Conservation (phyloP, 64 coral and sea anemone species). For the Hydrozoanthus tunicans region DNA sequence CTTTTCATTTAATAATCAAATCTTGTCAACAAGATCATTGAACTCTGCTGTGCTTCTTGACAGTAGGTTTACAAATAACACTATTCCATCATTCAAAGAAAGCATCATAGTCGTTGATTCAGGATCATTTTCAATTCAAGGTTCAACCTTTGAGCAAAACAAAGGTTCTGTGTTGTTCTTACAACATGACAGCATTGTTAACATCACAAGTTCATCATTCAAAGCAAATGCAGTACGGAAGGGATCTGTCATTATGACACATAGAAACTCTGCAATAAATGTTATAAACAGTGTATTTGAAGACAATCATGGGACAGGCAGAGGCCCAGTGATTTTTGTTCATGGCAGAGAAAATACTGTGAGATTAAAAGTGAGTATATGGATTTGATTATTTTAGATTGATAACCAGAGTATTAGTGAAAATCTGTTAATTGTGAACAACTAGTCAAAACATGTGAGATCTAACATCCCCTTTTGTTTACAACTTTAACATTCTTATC, state of each 20-base stretch:
- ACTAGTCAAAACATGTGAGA: no score
- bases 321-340: slow-evolving; percentile 8
- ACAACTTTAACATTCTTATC: no score
- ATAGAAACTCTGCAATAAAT: slow-evolving; percentile 24
- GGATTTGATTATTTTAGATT: background rate
- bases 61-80: slow-evolving; percentile 15
- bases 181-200: background rate
- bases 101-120: slow-evolving; percentile 12
- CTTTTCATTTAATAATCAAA: slow-evolving; percentile 24
- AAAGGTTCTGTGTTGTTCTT: background rate
- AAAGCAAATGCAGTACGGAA: slow-evolving; percentile 1
- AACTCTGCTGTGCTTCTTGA: slow-evolving; percentile 1
- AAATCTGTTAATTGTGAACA: no score
- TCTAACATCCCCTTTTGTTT: no score
- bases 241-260: slow-evolving; percentile 4
- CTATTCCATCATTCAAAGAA: background rate
- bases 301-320: background rate
- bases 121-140: slow-evolving; percentile 1
- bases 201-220: slow-evolving; percentile 22
- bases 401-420: background rate
- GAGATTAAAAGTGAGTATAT: slow-evolving; percentile 6
- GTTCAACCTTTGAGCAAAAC: slow-evolving; percentile 31
- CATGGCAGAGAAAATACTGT: slow-evolving; percentile 21
- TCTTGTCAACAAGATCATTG: slow-evolving; percentile 3
- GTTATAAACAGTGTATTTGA: slow-evolving; percentile 19